Evolutionary conservation across 2,797 vertebrate species (phyloP).

Genomic region (Catharus ustulatus): DNA sequence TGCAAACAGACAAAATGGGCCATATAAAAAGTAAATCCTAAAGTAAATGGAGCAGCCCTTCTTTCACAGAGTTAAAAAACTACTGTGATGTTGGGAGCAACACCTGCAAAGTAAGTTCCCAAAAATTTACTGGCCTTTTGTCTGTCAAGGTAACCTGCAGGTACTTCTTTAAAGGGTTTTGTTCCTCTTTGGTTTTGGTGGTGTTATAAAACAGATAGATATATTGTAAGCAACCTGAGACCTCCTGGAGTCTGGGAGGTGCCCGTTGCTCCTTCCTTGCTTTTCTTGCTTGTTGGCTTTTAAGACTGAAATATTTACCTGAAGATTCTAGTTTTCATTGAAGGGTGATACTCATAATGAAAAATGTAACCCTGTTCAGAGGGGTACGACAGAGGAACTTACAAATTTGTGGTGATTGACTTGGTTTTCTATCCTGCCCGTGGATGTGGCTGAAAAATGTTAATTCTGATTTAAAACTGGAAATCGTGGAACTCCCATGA

Average conservation of each 20-base stretch:
- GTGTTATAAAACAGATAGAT: neutral
- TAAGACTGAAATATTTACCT: neutral
- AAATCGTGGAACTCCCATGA: rapidly evolving
- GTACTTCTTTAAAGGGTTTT: neutral
- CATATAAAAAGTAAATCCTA: neutral
- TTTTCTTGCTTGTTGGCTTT: neutral
- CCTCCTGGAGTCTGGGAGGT: neutral
- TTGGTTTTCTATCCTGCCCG: neutral
- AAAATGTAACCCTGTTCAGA: neutral
- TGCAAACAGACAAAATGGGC: neutral
- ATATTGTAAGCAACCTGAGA: neutral
- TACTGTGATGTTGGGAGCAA: neutral
- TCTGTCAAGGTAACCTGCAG: neutral
- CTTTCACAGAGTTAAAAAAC: neutral
- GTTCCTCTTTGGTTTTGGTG: neutral
- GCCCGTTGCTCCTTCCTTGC: neutral
- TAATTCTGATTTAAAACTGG: neutral
- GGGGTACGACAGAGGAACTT: neutral
- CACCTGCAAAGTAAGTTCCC: neutral
- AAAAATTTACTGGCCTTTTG: neutral
- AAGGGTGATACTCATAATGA: neutral
- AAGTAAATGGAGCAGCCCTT: neutral
- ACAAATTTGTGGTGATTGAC: neutral
- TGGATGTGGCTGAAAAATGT: neutral
- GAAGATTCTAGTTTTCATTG: neutral